Evolutionary conservation across 2,888 invertebrate genomes (phyloP), one percentile per base, ranked within the genome.

Genomic region (Danaus chrysippus): DNA sequence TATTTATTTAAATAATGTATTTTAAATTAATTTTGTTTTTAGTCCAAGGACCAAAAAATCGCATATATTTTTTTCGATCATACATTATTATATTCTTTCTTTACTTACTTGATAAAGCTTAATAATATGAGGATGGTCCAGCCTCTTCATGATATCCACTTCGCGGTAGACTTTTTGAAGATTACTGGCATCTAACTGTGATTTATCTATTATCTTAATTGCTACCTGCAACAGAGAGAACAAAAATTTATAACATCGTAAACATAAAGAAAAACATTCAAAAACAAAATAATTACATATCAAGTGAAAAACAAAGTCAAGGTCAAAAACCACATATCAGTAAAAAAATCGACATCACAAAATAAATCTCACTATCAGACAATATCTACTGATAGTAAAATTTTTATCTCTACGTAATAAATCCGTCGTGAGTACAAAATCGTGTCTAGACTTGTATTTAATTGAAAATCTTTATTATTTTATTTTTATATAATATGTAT

Each of bases 81-180:
- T 13, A 46, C 6, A 8, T 13, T 46, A 46, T 15, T 9, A 8
- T 46, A 58, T 56, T 56, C 3, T 49, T 8, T 23, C 55, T 56
- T 68, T 49, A 70, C 88, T 91, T 81, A 96, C 96, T 94, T 98
- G 97, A 91, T 97, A 99, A 79, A 99, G 93, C 91, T 98, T 98
- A 84, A 99, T 98, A 82, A 99, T 98, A 92, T 99, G 98, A 66
- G 98, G 98, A 92, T 99, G 99, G 82, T 98, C 95, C 81, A 99
- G 93, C 76, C 96, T 94, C 91, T 98, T 98, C 96, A 99, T 97
- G 79, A 99, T 98, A 84, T 98, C 97, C 79, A 99, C 98, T 92
- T 99, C 99, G 71, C 99, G 93, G 86, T 98, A 96, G 73, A 99
- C 98, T 90, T 99, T 99, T 83, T 96, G 95, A 82, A 98, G 92